Evolutionary conservation across 2,113 vertebrate genomes (phyloP).

Genomic region (Calidris pugnax): DNA sequence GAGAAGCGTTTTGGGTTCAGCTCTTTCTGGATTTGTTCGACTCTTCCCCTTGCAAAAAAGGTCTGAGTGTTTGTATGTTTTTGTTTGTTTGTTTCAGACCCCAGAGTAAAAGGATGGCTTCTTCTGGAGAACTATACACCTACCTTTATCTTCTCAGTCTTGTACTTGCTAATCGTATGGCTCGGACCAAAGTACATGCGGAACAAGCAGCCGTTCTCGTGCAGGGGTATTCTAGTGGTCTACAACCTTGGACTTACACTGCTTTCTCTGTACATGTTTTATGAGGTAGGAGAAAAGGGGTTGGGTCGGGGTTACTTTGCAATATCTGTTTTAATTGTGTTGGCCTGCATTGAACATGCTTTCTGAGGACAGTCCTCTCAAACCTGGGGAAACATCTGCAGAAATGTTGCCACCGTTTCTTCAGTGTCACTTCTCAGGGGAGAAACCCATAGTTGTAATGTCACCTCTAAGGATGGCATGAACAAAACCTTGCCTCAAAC

Average conservation of each 20-base stretch:
- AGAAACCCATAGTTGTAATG: not conserved
- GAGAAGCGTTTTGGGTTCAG: not conserved
- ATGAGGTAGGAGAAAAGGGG: conserved; percentile 83
- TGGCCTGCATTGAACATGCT: not conserved
- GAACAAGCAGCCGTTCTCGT: conserved; percentile 83
- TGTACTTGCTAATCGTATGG: conserved; percentile 94
- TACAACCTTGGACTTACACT: conserved; percentile 92
- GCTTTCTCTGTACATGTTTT: conserved; percentile 95
- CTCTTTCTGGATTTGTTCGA: not conserved
- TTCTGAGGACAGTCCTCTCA: not conserved
- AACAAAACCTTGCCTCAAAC: not conserved
- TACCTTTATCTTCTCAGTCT: conserved; percentile 85
- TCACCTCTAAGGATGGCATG: not conserved
- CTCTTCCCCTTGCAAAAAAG: not conserved
- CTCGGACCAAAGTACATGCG: conserved; percentile 95
- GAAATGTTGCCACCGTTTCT: not conserved
- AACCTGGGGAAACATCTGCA: not conserved
- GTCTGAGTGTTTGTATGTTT: not conserved
- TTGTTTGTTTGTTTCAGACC: conserved; percentile 80
- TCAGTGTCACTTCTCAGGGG: not conserved
- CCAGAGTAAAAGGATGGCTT: conserved; percentile 90
- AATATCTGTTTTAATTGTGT: not conserved
- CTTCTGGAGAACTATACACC: conserved; percentile 92
- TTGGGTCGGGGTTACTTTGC: not conserved
- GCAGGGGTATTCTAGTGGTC: conserved; percentile 85